Base-by-base conservation (phyloP, 2,797 vertebrate species). In the Gadopsis bispinosus region DNA sequence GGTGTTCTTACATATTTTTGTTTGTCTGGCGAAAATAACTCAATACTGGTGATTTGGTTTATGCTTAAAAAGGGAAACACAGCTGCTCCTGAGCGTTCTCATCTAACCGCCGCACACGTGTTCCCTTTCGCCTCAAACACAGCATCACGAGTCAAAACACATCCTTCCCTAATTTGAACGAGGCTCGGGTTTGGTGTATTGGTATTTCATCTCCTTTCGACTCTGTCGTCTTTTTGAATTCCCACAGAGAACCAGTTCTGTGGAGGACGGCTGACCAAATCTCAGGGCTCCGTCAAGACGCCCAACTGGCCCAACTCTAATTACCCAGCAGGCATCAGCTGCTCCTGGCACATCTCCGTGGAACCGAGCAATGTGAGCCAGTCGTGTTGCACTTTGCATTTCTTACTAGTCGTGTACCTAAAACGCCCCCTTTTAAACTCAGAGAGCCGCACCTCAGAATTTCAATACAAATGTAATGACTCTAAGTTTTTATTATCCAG, bases 281-380 rank as follows among this genome's bases (percentile, higher is more conserved):
- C 89, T 0, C 95, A 97, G 74, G 97, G 97, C 37, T 96, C 95
- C 0, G 89, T 98, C 84, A 96, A 96, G 87, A 97, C 97, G 1
- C 97, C 96, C 62, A 98, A 98, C 92, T 98, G 97, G 97, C 97
- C 97, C 0, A 95, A 97, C 77, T 93, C 95, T 0, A 92, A 98
- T 87, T 98, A 98, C 85, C 97, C 97, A 60, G 93, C 97, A 60
- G 97, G 97, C 80, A 96, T 97, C 95, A 98, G 96, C 93, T 98
- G 97, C 86, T 97, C 97, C 76, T 98, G 97, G 97, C 96, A 97
- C 90, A 96, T 98, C 88, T 92, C 96, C 0, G 96, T 96, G 1
- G 95, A 96, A 41, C 92, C 89, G 1, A 93, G 93, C 88, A 96
- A 97, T 90, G 97, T 98, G 73, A 92, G 91, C 56, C 31, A 43